A percentile compares a stretch with the other conserved stretches of the same genome.
phyloP scores from a whole-genome alignment of 2,113 vertebrate species.

The Henicopernis longicauda region DNA sequence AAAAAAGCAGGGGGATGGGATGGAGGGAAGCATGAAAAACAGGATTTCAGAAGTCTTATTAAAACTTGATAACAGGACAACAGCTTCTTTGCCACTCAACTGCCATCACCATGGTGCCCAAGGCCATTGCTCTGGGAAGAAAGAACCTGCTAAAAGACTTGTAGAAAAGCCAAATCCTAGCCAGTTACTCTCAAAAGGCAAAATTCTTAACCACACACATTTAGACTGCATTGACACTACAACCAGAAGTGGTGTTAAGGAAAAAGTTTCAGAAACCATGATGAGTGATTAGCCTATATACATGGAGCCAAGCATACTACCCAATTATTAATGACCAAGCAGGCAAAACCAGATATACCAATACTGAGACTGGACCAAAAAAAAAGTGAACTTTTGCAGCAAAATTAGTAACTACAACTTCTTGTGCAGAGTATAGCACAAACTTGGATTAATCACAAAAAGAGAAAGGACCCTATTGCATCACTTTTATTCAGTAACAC shows the following conservation, averaged over 20 bases:
- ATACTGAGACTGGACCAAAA: background rate
- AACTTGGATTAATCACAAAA: background rate
- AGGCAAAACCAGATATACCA: background rate
- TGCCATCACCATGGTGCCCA: background rate
- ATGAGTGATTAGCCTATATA: background rate
- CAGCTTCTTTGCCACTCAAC: conserved; percentile 5
- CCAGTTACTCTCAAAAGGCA: background rate
- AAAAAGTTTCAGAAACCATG: background rate
- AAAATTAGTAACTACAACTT: background rate
- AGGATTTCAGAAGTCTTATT: background rate
- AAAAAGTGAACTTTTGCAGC: background rate
- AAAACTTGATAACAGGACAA: background rate
- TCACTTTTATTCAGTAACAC: background rate
- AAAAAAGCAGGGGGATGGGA: background rate
- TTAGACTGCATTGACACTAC: background rate
- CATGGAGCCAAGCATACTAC: background rate
- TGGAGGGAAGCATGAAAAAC: background rate
- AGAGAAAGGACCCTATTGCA: background rate
- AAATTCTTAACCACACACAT: background rate
- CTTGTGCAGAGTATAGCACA: background rate
- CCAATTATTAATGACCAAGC: background rate
- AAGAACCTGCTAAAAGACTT: background rate
- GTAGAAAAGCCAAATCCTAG: background rate
- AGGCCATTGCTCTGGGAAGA: background rate
- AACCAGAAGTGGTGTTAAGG: background rate